Percentiles rank a stretch among this genome's conserved stretches.
These are phyloP conservation scores for Centropus unirufus DNA, from an alignment of 2,113 vertebrate species.

Conservation along the genomic window DNA sequence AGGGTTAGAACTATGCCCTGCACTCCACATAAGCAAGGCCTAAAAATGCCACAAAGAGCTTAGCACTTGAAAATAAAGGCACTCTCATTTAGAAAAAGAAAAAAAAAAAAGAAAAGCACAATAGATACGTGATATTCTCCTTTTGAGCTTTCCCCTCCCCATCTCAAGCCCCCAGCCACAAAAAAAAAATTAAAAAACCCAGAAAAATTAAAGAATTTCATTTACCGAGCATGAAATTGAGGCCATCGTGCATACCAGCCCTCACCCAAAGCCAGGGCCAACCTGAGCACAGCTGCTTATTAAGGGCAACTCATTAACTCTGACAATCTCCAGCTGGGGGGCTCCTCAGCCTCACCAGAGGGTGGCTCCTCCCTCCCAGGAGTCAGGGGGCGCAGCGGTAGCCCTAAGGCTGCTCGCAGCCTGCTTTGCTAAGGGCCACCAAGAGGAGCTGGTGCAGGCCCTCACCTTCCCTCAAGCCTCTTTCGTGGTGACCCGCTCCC, in stretches of 20 bases:
- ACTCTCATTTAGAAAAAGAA: not conserved
- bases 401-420: accelerated
- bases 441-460: not conserved
- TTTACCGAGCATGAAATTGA: no score
- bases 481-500: accelerated
- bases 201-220: not conserved
- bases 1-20: not conserved
- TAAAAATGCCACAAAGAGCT: accelerated
- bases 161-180: accelerated
- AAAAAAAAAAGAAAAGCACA: not conserved
- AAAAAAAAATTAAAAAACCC: not conserved
- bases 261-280: accelerated
- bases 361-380: not conserved
- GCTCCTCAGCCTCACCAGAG: not conserved
- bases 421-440: accelerated
- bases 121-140: accelerated
- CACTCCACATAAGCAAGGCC: not conserved
- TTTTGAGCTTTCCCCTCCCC: not conserved
- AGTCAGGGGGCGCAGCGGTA: no score
- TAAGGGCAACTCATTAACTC: not conserved
- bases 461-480: not conserved
- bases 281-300: accelerated
- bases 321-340: not conserved
- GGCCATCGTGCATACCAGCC: no score
- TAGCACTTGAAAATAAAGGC: not conserved